Conservation (phyloP, 2,797 vertebrate genomes). For the Ceryle rudis region DNA sequence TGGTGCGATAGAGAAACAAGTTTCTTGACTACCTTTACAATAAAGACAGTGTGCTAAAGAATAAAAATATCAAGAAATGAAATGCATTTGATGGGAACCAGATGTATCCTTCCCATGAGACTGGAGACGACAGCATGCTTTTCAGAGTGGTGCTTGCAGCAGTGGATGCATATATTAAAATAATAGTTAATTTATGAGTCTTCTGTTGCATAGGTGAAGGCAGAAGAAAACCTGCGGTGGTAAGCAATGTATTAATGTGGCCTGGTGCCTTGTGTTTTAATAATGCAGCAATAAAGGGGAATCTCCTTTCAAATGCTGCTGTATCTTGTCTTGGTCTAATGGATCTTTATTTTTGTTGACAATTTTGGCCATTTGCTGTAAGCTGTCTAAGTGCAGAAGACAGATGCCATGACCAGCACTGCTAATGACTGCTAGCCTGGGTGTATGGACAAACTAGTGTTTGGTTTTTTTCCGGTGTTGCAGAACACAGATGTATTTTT, state of each 20-base stretch:
- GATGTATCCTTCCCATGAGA: not conserved
- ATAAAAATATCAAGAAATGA: not conserved
- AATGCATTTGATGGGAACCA: not conserved
- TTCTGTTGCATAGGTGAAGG: not conserved
- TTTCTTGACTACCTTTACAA: not conserved
- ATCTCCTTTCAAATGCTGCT: not conserved
- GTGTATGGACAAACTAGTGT: not conserved
- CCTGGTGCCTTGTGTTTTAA: not conserved
- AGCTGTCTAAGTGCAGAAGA: not conserved
- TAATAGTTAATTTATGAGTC: not conserved
- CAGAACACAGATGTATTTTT: not conserved
- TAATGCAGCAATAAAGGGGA: not conserved
- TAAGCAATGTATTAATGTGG: not conserved
- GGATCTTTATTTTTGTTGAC: not conserved
- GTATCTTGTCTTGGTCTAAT: not conserved
- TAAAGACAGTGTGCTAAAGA: not conserved
- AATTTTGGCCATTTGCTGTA: not conserved
- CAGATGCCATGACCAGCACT: not conserved
- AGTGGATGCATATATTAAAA: not conserved
- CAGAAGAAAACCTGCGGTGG: not conserved
- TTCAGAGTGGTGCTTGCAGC: not conserved
- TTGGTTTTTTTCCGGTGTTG: not conserved
- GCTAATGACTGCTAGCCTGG: not conserved
- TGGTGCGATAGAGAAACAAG: not conserved
- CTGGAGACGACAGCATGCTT: not conserved